phyloP scores from a whole-genome alignment of 23 tunicate genomes.

The Styela plicata region DNA sequence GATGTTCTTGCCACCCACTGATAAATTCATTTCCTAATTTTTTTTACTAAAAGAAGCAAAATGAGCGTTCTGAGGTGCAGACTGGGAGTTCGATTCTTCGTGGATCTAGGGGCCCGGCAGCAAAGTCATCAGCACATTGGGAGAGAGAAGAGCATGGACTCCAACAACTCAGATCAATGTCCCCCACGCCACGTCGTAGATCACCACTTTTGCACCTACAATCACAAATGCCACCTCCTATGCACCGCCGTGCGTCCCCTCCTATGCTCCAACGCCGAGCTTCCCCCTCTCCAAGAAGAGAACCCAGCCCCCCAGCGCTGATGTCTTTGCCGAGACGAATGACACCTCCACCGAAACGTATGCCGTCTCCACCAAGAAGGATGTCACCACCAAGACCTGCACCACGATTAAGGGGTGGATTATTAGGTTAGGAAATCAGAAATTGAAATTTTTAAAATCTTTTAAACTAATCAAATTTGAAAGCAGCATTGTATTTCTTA shows the following conservation, averaged over 20 bases:
- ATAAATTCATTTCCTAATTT: background rate
- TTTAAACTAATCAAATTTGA: too few species aligned
- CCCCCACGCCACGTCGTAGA: background rate
- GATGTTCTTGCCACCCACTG: background rate
- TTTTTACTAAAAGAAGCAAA: background rate
- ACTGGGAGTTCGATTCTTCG: background rate
- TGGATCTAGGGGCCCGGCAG: conserved; percentile 7
- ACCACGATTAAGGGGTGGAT: background rate
- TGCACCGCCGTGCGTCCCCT: background rate
- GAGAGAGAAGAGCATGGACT: background rate
- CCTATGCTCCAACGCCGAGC: background rate
- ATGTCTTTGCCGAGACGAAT: background rate
- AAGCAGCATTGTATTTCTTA: too few species aligned
- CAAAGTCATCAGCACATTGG: background rate
- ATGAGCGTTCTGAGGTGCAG: background rate
- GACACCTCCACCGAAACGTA: too few species aligned
- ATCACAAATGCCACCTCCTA: background rate
- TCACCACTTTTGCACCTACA: background rate
- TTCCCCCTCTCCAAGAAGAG: background rate
- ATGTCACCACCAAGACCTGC: background rate
- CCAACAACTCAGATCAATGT: background rate
- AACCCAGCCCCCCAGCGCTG: background rate
- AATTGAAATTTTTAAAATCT: too few species aligned
- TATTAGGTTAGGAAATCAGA: background rate
- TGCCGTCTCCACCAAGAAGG: background rate